Percentiles rank a stretch among this genome's conserved stretches.
phyloP scores from a whole-genome alignment of 1,140 invertebrate genomes.

The Caenorhabditis tropicalis region DNA sequence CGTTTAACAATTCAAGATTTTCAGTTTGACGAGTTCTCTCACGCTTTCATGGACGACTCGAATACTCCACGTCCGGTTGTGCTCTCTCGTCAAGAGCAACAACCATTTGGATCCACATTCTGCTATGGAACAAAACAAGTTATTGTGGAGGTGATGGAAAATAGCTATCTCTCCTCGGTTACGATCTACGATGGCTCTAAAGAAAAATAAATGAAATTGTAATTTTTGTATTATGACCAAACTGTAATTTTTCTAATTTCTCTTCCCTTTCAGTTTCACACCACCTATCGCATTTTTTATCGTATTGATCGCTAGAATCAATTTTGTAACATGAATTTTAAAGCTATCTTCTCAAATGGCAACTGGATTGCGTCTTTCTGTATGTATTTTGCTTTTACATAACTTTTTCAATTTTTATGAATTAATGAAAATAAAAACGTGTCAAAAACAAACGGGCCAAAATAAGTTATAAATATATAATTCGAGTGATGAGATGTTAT shows the following conservation, averaged over 20 bases:
- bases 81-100: constrained; percentile 19
- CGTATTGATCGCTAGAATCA: background rate
- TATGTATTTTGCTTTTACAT: background rate
- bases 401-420: background rate
- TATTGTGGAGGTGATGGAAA: constrained; percentile 49
- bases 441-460: background rate
- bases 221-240: background rate
- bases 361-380: constrained; percentile 30
- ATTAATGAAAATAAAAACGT: background rate
- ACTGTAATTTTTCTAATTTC: too few relatives aligned
- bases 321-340: background rate
- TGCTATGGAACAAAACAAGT: constrained; percentile 54
- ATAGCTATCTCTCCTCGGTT: constrained; percentile 6
- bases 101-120: constrained; percentile 48
- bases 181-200: constrained; percentile 41
- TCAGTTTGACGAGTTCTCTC: constrained; percentile 33
- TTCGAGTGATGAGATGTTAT: constrained; percentile 1
- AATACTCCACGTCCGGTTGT: constrained; percentile 2
- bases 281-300: background rate
- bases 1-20: too few relatives aligned
- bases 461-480: constrained; percentile 1
- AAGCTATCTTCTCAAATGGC: background rate
- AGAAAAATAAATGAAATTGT: background rate
- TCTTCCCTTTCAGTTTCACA: background rate
- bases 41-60: constrained; percentile 21